Base-by-base conservation (phyloP, 1,140 invertebrate species). In the Drosophila sucinea region DNA sequence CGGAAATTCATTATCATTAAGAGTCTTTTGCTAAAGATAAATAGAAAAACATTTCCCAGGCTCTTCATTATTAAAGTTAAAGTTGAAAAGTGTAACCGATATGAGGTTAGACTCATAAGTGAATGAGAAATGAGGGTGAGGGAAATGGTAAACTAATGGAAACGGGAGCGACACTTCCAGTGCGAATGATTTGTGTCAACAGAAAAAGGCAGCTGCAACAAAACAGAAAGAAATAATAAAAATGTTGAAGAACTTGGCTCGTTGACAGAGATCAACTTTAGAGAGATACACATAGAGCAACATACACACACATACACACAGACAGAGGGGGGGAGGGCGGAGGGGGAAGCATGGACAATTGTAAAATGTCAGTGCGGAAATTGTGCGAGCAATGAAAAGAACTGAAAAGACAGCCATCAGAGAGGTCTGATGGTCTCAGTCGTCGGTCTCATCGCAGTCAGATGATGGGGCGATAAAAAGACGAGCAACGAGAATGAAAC, bases 181-280 rank as follows among this genome's bases (percentile, higher is more conserved):
- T 51, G 44, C 81, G 77, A 84, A 85, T 85, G 81, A 84, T 85
- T 84, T 84, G 81, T 84, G 81, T 84, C 81, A 84, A 84, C 81
- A 81, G 77, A 77, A 63, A 84, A 73, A 70, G 81, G 70, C 73
- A 85, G 62, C 81, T 78, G 74, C 29, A 61, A 74, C 10, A 38
- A 38, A 38, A 38, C 8, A 38, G 8, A 56, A 55, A 58, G 40
- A 51, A 51, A 51, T 51, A 27, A 51, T 51, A 76, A 75, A 77
- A 77, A 77, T 77, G 73, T 77, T 70, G 77, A 56, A 74, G 70
- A 64, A 67, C 71, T 61, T 75, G 73, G 38, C 44, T 75, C 73
- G 68, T 58, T 76, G 73, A 70, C 73, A 76, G 73, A 69, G 73
- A 76, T 76, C 73, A 51, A 25, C 44, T 51, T 25, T 8, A 27